Evolutionary conservation across 1,140 invertebrate species (phyloP).

Genomic region (Acromyrmex heyeri): DNA sequence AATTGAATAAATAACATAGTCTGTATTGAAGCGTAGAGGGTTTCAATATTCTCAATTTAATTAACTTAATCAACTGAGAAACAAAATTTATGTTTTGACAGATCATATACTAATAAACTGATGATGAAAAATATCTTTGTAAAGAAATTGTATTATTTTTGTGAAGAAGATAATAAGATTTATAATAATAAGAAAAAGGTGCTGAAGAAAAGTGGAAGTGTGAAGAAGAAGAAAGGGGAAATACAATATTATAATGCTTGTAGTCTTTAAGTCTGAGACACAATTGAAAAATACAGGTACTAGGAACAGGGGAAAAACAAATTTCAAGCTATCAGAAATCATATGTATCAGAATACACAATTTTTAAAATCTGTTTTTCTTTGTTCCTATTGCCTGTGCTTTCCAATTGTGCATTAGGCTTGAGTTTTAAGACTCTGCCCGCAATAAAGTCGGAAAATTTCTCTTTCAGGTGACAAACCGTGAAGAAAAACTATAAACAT

Average conservation of each 20-base stretch:
- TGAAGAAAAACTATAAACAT: conserved; percentile 76
- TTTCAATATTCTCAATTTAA: background rate
- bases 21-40: background rate
- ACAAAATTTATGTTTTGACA: no score
- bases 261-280: background rate
- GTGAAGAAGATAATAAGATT: background rate
- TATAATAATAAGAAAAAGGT: background rate
- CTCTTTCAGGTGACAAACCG: conserved; percentile 73
- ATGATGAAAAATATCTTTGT: background rate
- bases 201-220: background rate
- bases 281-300: no score
- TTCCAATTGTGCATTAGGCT: no score
- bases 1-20: background rate
- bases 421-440: background rate
- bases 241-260: background rate
- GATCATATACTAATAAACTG: background rate
- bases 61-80: background rate
- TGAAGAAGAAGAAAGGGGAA: background rate
- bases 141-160: background rate
- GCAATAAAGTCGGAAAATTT: conserved; percentile 22
- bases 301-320: no score
- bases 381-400: no score
- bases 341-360: no score
- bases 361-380: no score
- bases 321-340: no score